Conservation (phyloP, 2,888 invertebrate genomes). For the Parascotia fuliginaria region DNA sequence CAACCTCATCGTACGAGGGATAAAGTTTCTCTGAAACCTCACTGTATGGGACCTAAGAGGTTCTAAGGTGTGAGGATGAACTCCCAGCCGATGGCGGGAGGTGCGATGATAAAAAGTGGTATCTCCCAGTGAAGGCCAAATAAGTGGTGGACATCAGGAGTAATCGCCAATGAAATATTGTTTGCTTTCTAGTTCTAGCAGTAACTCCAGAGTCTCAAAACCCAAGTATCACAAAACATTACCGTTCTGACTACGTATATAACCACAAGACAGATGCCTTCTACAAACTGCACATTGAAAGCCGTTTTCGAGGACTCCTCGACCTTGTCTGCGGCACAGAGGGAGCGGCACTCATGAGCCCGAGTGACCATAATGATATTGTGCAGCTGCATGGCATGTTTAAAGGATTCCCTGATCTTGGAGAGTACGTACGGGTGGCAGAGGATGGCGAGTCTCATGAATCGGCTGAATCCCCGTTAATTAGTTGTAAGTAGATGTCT, state of each 20-base stretch:
- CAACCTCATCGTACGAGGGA: no score
- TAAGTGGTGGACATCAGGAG: no score
- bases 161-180: no score
- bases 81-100: no score
- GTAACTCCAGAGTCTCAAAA: constrained; percentile 20
- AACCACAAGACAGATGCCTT: constrained; percentile 59
- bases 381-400: constrained; percentile 60
- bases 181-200: constrained; percentile 23
- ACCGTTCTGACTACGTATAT: constrained; percentile 65
- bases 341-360: constrained; percentile 57
- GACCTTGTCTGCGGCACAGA: constrained; percentile 47
- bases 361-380: constrained; percentile 48
- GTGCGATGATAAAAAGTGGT: no score
- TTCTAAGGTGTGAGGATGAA: no score
- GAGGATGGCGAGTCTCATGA: constrained; percentile 55
- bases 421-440: constrained; percentile 53
- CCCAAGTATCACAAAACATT: constrained; percentile 42
- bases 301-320: constrained; percentile 3
- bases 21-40: no score
- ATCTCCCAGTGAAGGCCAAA: no score
- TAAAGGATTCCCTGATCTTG: constrained; percentile 64
- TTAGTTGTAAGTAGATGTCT: constrained; percentile 34
- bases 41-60: no score
- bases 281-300: constrained; percentile 68
- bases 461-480: constrained; percentile 53